A percentile compares a stretch with the other conserved stretches of the same genome.
Conservation (phyloP, 1,140 invertebrate genomes). For the Trachelipus rathkii region DNA sequence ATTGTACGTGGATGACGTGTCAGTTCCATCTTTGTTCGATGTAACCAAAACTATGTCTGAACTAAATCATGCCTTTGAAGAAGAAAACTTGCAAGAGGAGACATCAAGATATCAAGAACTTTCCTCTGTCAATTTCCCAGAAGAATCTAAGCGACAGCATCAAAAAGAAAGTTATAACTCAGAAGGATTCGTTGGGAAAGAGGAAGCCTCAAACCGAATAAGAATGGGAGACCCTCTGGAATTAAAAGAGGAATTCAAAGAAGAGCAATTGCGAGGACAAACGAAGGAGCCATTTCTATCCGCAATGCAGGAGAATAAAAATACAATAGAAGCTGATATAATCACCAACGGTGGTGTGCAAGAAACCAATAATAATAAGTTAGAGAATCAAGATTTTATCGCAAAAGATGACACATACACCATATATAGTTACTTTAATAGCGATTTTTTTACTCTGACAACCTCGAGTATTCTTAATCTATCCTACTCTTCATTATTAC, state of each 20-base stretch:
- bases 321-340: not conserved
- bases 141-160: not conserved
- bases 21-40: not conserved
- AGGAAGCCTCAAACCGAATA: slow-evolving; percentile 4
- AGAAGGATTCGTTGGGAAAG: not conserved
- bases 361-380: too few species aligned
- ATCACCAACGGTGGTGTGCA: too few species aligned
- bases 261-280: not conserved
- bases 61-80: not conserved
- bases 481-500: too few species aligned
- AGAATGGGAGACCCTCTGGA: not conserved
- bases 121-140: slow-evolving; percentile 6
- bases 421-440: too few species aligned
- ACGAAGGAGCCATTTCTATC: not conserved
- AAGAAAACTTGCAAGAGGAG: not conserved
- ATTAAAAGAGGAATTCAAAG: not conserved
- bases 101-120: not conserved
- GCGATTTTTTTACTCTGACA: too few species aligned
- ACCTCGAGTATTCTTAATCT: too few species aligned
- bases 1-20: too few species aligned
- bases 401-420: too few species aligned
- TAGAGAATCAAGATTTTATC: too few species aligned
- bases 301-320: not conserved
- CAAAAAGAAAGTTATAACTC: slow-evolving; percentile 6
- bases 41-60: slow-evolving; percentile 2